Conservation (phyloP, 2,113 vertebrate species). For the Syngnathus scovelli region DNA sequence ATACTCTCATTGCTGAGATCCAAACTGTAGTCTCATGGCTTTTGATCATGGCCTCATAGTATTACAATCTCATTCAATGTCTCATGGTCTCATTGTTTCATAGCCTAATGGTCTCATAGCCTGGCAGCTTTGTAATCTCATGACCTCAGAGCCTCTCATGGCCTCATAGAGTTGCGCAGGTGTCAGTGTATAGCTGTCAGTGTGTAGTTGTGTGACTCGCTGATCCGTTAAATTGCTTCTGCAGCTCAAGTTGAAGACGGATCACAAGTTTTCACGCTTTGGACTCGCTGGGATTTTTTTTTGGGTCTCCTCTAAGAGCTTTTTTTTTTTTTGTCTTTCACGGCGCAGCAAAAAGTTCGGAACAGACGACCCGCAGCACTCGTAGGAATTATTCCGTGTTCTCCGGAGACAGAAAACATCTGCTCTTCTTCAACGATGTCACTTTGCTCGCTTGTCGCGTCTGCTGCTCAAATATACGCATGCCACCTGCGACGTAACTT, state of each 20-base stretch:
- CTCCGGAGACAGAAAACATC: neutral
- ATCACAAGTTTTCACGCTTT: neutral
- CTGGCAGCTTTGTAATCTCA: neutral
- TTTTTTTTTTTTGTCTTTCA: neutral
- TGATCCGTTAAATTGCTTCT: conserved; percentile 20
- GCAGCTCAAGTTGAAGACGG: conserved; percentile 15
- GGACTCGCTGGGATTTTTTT: neutral
- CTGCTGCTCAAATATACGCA: neutral
- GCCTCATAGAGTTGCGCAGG: neutral
- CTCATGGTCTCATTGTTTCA: neutral
- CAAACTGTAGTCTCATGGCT: too few relatives aligned
- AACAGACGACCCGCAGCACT: neutral
- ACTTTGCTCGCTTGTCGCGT: neutral
- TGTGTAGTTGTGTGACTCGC: conserved; percentile 8
- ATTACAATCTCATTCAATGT: too few relatives aligned
- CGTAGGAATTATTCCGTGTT: neutral
- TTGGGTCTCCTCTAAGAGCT: neutral
- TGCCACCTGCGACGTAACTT: neutral
- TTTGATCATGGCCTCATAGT: neutral
- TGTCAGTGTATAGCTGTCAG: neutral
- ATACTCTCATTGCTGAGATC: neutral
- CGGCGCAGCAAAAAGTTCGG: neutral
- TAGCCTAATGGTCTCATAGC: neutral
- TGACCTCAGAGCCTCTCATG: neutral
- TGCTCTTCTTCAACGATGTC: neutral